Evolutionary conservation across 2,797 vertebrate species (phyloP).

Genomic region (Capromys pilorides): DNA sequence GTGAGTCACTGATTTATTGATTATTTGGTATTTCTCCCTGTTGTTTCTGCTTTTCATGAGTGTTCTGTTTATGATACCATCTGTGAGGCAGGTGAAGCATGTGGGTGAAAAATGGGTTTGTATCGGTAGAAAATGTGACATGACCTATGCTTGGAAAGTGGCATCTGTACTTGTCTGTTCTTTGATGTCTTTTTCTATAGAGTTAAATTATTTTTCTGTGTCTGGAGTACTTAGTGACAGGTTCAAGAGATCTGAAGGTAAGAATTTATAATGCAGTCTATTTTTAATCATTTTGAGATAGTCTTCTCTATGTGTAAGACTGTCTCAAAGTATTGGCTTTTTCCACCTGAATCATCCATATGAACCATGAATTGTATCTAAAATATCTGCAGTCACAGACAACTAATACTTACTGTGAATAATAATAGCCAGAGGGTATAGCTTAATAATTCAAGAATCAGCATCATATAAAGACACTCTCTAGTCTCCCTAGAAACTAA

Average conservation of each 20-base stretch:
- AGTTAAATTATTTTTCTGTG: conserved; percentile 56
- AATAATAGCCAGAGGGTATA: conserved; percentile 72
- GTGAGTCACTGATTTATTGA: conserved; percentile 37
- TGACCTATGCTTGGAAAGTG: conserved; percentile 28
- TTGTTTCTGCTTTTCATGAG: conserved; percentile 52
- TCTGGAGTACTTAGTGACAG: conserved; percentile 61
- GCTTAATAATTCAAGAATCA: conserved; percentile 73
- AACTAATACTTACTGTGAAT: conserved; percentile 75
- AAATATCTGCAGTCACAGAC: conserved; percentile 68
- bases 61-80: conserved; percentile 56
- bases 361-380: conserved; percentile 70
- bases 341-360: conserved; percentile 45
- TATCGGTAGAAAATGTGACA: conserved; percentile 39
- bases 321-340: conserved; percentile 59
- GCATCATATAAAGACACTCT: conserved; percentile 66
- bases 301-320: conserved; percentile 42
- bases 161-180: not conserved
- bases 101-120: conserved; percentile 23
- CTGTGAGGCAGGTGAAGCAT: conserved; percentile 25
- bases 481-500: conserved; percentile 75
- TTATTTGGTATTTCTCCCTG: conserved; percentile 51
- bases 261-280: conserved; percentile 57
- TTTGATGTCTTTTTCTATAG: conserved; percentile 44
- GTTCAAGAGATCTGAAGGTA: conserved; percentile 54
- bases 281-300: conserved; percentile 61